These are phyloP conservation scores for Ptychoptera albimana DNA, from an alignment of 2,888 invertebrate species.

Conservation along the genomic window DNA sequence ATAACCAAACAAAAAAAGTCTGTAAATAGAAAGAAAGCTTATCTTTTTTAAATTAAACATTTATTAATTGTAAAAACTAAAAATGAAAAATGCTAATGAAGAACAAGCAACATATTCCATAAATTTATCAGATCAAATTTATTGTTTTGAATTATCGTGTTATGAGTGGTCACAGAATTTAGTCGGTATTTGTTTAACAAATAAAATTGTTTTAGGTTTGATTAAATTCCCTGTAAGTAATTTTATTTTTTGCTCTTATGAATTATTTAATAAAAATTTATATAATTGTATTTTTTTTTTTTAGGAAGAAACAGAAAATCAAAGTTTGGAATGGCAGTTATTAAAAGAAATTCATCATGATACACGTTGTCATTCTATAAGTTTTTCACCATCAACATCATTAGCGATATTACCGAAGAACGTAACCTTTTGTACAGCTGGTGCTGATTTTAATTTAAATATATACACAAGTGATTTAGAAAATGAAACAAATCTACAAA, in stretches of 20 bases:
- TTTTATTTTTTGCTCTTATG: slow-evolving; percentile 4
- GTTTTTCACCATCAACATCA: slow-evolving; percentile 46
- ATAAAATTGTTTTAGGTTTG: slow-evolving; percentile 38
- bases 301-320: slow-evolving; percentile 35
- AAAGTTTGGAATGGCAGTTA: slow-evolving; percentile 35
- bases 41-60: too few relatives aligned
- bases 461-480: slow-evolving; percentile 39
- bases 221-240: slow-evolving; percentile 38
- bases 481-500: slow-evolving; percentile 27
- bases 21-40: too few relatives aligned
- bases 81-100: slow-evolving; percentile 17
- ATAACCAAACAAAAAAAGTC: too few relatives aligned
- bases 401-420: slow-evolving; percentile 39
- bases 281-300: slow-evolving; percentile 5
- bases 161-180: slow-evolving; percentile 49
- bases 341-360: slow-evolving; percentile 39
- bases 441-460: slow-evolving; percentile 38
- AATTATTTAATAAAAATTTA: slow-evolving; percentile 5
- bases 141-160: slow-evolving; percentile 41
- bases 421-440: slow-evolving; percentile 31
- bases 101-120: slow-evolving; percentile 30
- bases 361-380: slow-evolving; percentile 36
- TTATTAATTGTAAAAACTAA: slow-evolving; percentile 2
- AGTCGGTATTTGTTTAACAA: slow-evolving; percentile 39
- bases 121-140: slow-evolving; percentile 36